Base-by-base conservation (phyloP, 2,113 vertebrate species). In the Natator depressus region DNA sequence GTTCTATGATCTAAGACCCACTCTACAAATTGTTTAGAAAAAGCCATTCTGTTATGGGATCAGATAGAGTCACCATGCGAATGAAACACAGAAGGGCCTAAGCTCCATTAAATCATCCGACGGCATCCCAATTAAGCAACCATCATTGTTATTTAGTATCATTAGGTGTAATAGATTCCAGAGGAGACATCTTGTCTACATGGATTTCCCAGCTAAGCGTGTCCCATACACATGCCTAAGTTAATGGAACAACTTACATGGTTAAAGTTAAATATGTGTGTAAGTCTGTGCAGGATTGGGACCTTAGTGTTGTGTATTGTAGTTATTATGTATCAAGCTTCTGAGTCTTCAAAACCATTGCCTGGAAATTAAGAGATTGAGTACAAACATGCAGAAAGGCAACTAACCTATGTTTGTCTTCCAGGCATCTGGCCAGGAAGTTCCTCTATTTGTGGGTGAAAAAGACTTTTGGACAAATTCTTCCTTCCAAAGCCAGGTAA, bases 391-490 rank as follows among this genome's bases (percentile, higher is more conserved):
- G 1, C 84, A 87, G 8, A 72, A 89, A 85, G 25, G 2, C 49
- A 89, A 16, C 3, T 87, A 89, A 95, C 9, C 27, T 92, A 53
- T 90, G 59, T 88, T 91, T 95, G 50, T 87, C 35, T 98, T 98
- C 53, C 95, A 99, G 99, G 76, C 98, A 99, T 62, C 89, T 99
- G 88, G 98, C 98, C 87, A 98, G 98, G 94, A 99, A 99, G 92
- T 99, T 98, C 94, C 98, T 99, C n/a, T 96, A 80, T 94, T 96
- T 99, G 91, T 99, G 99, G 99, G 98, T 98, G 62, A 95, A 85
- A 88, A 98, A 97, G 78, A 99, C 99, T 11, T 99, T 99, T 98
- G 99, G 99, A 84, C 98, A 98, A 96, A 90, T 99, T 86, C 98
- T 98, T 72, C 98, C 98, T 89, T 98, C 98, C 47, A 95, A 96